Evolutionary conservation across 2,113 vertebrate genomes (phyloP).

Genomic region (Phrynosoma blainvillii): DNA sequence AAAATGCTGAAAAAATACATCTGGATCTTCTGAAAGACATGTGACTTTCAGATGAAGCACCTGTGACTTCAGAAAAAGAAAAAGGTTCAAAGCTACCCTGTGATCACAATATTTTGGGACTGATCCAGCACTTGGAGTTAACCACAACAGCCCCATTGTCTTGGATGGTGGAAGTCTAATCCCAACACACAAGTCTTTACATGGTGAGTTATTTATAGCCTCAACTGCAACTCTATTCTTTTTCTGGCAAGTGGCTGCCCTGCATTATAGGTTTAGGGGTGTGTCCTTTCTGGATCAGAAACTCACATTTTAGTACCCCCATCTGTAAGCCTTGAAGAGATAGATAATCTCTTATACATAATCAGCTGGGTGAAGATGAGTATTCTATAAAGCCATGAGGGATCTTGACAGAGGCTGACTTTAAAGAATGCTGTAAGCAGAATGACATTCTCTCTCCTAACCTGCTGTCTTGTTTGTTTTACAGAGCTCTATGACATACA

Average conservation of each 20-base stretch:
- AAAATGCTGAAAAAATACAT: neutral
- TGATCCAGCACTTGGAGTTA: neutral
- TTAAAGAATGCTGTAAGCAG: neutral
- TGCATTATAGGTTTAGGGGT: neutral
- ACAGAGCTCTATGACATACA: neutral
- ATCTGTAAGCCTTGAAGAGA: neutral
- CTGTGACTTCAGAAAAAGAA: neutral
- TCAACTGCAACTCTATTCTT: neutral
- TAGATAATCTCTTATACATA: neutral
- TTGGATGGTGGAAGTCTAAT: neutral
- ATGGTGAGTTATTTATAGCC: neutral
- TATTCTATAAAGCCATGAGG: neutral
- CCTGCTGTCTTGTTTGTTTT: neutral
- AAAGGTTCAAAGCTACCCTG: constrained; percentile 19
- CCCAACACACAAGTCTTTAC: neutral
- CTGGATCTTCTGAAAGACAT: neutral
- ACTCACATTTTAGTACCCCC: neutral
- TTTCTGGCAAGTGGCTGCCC: neutral
- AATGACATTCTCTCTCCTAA: neutral
- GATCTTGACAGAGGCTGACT: neutral
- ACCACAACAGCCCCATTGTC: neutral
- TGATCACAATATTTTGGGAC: neutral
- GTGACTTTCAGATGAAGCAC: neutral
- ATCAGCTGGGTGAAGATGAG: neutral
- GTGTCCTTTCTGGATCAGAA: neutral